These are phyloP conservation scores for Troides helena DNA, from an alignment of 2,888 invertebrate species.

Conservation along the genomic window DNA sequence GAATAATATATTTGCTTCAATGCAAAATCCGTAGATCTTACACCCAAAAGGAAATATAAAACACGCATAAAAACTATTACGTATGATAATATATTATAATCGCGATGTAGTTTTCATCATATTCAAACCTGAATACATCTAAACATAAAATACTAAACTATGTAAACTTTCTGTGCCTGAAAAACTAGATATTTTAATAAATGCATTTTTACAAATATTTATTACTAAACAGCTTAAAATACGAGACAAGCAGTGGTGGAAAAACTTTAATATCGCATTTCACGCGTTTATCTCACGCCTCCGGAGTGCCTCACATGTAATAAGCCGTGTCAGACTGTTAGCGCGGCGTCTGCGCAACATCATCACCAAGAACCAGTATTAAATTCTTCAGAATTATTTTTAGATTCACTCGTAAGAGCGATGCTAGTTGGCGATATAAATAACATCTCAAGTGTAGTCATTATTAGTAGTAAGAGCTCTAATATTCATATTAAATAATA, in stretches of 20 bases:
- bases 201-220: not conserved
- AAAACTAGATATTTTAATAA: not conserved
- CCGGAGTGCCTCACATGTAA: conserved; percentile 21
- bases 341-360: conserved; percentile 24
- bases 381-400: conserved; percentile 28
- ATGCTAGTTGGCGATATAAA: conserved; percentile 26
- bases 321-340: conserved; percentile 28
- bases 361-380: conserved; percentile 28
- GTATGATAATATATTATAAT: no score
- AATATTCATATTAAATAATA: not conserved
- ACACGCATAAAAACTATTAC: no score
- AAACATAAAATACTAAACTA: not conserved
- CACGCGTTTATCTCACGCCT: conserved; percentile 19
- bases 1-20: no score
- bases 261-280: conserved; percentile 27
- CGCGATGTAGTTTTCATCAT: no score
- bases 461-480: conserved; percentile 16
- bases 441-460: conserved; percentile 26
- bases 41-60: no score
- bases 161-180: not conserved
- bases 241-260: not conserved
- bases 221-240: not conserved
- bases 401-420: conserved; percentile 17
- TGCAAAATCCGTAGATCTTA: no score
- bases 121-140: no score